Conservation (phyloP, 2,888 invertebrate species). For the Ceriagrion tenellum region DNA sequence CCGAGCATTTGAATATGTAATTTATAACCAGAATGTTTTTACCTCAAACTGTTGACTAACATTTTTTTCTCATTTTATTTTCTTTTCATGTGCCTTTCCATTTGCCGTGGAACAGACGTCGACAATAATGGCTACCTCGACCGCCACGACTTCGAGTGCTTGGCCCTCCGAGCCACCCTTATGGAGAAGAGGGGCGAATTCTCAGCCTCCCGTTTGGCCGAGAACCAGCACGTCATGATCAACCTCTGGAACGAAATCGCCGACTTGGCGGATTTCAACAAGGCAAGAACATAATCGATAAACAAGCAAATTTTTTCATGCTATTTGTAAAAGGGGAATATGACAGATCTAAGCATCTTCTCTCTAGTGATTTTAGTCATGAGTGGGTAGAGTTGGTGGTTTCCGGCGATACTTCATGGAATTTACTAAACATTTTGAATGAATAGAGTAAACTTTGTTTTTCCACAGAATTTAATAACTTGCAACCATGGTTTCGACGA, state of each 20-base stretch:
- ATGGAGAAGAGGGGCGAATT: constrained; percentile 92
- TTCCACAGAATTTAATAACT: too few species aligned
- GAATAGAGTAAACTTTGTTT: too few species aligned
- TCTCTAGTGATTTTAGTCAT: too few species aligned
- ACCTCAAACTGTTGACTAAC: neutral
- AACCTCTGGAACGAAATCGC: constrained; percentile 93
- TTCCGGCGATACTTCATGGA: too few species aligned
- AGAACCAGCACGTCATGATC: constrained; percentile 90
- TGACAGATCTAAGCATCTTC: too few species aligned
- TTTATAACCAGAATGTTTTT: too few species aligned
- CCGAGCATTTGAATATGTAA: too few species aligned
- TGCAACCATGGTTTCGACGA: too few species aligned
- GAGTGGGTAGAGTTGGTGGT: too few species aligned
- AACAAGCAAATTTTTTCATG: too few species aligned
- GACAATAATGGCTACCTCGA: constrained; percentile 92
- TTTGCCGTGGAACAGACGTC: constrained; percentile 82
- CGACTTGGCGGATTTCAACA: constrained; percentile 91
- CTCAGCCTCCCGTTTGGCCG: constrained; percentile 85
- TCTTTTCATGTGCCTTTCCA: constrained; percentile 21
- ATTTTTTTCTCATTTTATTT: neutral
- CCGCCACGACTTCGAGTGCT: constrained; percentile 90
- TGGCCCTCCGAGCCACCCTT: constrained; percentile 89
- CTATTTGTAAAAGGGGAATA: too few species aligned
- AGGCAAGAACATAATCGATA: constrained; percentile 79
- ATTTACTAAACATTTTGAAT: too few species aligned